Evolutionary conservation across 1,140 invertebrate genomes (phyloP), one percentile per base, ranked within the genome.

Genomic region (Cepaea nemoralis): DNA sequence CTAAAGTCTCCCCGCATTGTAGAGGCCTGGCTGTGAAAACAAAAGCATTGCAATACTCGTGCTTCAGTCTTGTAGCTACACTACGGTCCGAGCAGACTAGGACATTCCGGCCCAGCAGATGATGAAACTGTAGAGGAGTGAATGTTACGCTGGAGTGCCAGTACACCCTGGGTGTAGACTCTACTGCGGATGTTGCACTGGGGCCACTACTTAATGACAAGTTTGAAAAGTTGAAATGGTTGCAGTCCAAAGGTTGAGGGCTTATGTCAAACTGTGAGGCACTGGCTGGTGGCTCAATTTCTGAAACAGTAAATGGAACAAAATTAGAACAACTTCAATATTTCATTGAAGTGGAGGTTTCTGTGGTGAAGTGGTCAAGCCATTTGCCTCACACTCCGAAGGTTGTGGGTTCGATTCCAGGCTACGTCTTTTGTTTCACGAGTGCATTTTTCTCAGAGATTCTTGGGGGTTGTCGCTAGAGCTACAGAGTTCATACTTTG

Each of bases 11-110:
- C 6, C 96, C 96, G 35, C 96, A 94, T 42, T 94, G 93, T 85
- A 99, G 92, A 10, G 97, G 96, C 24, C 96, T 92, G 5, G 94
- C 94, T 0, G 96, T 97, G 89, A 99, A 99, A 0, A 98, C 96
- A 91, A 98, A 99, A 1, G 96, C 97, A 91, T 98, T 96, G 88
- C 96, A 96, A 91, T 97, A 98, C 89, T 98, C 97, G 0, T 95
- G 95, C 83, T 95, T 94, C 3, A 93, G 93, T 77, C 97, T 93
- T 0, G 94, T 94, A 0, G 97, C 97, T 0, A 97, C 93, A 48
- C 94, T 95, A 73, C 95, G 88, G 75, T 91, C 89, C 27, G 85
- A 31, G 14, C 94, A 94, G 81, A 98, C 94, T 24, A 94, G 92
- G 59, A 73, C 45, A 91, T 98, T 97, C 70, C 94, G 93, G 0